Base-by-base conservation (phyloP, 2,113 vertebrate species). In the Labeo rohita region DNA sequence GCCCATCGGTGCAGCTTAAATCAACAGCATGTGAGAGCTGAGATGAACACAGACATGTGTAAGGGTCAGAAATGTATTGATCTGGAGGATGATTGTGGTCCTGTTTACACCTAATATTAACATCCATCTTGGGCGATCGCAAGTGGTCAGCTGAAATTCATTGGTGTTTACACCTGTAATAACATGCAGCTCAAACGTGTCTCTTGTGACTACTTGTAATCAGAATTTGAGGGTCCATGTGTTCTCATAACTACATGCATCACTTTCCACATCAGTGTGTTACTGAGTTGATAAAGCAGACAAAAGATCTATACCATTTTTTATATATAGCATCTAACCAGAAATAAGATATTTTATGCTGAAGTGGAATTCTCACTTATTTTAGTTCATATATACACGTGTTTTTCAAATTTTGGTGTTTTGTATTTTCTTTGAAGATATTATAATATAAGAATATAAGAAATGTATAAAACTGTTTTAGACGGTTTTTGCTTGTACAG, bases 81-180 rank as follows among this genome's bases (percentile, higher is more conserved):
- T 23, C 36, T 43, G 36, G 50, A 45, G 45, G 36, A 56, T 56
- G 66, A 43, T 21, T 43, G 66, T 34, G 56, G 16, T 45, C 77
- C 16, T 80, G 77, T 80, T 80, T 80, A 80, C 36, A 45, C 54
- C 50, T 56, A 16, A 2, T 78, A 63, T 45, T 39, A 80, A n/a
- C 54, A 61, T 80, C 56, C 9, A 23, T 61, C 54, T 61, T 36
- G 0, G 77, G 50, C 6, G 28, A 54, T 77, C 28, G 16, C 6
- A 59, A 80, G 36, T 45, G 16, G 36, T 61, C 77, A 39, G 18
- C 34, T 8, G 36, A 61, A 43, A 63, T 28, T 13, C 28, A 21
- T 34, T 77, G 15, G 54, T 80, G 36, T 80, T 63, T 61, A 63
- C 39, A 61, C 77, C 77, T 54, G 75, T 36, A 77, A 77, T 54